These are phyloP conservation scores for Tetanocera ferruginea DNA, from an alignment of 2,888 invertebrate species.

Conservation along the genomic window DNA sequence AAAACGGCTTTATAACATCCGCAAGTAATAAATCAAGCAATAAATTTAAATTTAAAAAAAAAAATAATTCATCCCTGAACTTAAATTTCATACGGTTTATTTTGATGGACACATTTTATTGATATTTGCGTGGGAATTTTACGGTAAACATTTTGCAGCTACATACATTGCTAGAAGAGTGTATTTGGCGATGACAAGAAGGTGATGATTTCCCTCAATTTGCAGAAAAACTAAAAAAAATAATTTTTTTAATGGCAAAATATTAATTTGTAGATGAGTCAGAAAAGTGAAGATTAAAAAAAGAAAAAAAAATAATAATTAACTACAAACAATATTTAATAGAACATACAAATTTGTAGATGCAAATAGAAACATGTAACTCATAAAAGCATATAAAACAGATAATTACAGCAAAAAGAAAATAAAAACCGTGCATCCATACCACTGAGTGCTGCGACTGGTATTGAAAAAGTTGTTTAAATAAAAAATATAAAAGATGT, in stretches of 20 bases:
- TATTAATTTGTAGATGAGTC: slow-evolving; percentile 1
- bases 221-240: not conserved
- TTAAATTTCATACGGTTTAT: slow-evolving; percentile 36
- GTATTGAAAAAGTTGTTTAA: too few relatives aligned
- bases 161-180: not conserved
- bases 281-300: not conserved
- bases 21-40: too few relatives aligned
- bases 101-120: slow-evolving; percentile 34
- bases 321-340: too few relatives aligned
- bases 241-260: not conserved
- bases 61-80: slow-evolving; percentile 42
- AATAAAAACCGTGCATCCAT: too few relatives aligned
- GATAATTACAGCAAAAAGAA: too few relatives aligned
- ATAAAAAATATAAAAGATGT: too few relatives aligned
- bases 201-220: slow-evolving; percentile 1
- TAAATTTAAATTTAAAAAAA: slow-evolving; percentile 9
- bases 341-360: too few relatives aligned
- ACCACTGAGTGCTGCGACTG: too few relatives aligned
- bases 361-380: too few relatives aligned
- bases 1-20: too few relatives aligned
- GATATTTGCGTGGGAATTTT: not conserved
- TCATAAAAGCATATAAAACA: too few relatives aligned
- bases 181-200: not conserved
- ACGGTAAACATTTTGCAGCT: not conserved
- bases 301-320: not conserved